Evolutionary conservation across 2,888 invertebrate genomes (phyloP).

Genomic region (Lissocephala sabroskyi): DNA sequence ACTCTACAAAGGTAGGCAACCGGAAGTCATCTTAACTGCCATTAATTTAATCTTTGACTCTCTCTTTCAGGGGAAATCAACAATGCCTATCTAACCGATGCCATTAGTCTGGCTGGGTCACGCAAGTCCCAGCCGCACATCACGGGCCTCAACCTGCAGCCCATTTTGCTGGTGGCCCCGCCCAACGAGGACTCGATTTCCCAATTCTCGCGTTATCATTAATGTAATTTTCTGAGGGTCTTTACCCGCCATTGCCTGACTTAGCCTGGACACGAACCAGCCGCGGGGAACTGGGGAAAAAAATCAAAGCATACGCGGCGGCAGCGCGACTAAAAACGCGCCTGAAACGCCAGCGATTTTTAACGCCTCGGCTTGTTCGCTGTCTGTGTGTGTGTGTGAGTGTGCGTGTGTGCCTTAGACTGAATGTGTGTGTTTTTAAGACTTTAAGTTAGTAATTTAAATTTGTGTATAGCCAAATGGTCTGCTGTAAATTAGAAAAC

Average conservation of each 20-base stretch:
- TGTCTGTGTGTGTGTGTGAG: conserved; percentile 9
- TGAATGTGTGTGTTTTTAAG: not conserved
- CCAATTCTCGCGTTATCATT: conserved; percentile 78
- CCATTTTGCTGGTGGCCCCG: conserved; percentile 79
- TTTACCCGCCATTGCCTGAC: conserved; percentile 7
- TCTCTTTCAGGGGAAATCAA: conserved; percentile 84
- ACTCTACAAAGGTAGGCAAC: conserved; percentile 81
- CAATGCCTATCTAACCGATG: conserved; percentile 89
- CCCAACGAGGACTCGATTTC: conserved; percentile 80
- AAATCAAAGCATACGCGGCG: too few relatives aligned
- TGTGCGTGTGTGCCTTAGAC: conserved; percentile 8
- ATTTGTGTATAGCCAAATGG: conserved; percentile 43
- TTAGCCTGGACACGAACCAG: conserved; percentile 14
- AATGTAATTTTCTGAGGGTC: too few relatives aligned
- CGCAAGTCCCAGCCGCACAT: conserved; percentile 78
- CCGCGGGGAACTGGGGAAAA: not conserved
- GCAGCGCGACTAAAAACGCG: too few relatives aligned
- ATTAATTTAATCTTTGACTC: not conserved
- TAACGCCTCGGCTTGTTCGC: too few relatives aligned
- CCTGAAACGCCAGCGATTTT: too few relatives aligned
- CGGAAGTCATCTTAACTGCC: not conserved
- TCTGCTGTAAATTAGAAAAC: conserved; percentile 49
- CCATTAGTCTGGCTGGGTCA: conserved; percentile 87
- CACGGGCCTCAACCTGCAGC: conserved; percentile 81
- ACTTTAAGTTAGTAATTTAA: conserved; percentile 31